Evolutionary conservation across 2,888 invertebrate species (phyloP).

Genomic region (Ectropis crepuscularia): DNA sequence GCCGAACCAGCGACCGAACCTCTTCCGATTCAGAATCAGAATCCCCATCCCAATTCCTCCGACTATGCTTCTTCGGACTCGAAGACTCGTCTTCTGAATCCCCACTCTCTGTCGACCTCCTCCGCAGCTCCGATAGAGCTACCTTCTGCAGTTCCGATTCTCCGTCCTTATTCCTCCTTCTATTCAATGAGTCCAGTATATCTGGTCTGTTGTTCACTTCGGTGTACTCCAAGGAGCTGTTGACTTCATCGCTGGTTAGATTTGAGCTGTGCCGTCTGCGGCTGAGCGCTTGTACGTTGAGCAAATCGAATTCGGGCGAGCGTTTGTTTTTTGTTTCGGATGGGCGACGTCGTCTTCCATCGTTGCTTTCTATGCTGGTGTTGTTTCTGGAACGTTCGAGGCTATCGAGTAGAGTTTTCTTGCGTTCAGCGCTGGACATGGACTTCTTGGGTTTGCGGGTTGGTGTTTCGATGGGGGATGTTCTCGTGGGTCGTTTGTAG

Average conservation of each 20-base stretch:
- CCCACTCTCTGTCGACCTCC: constrained; percentile 75
- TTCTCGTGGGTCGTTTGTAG: constrained; percentile 70
- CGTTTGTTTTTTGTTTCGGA: constrained; percentile 73
- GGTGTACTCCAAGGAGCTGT: constrained; percentile 79
- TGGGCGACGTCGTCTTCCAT: constrained; percentile 72
- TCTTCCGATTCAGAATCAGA: constrained; percentile 89
- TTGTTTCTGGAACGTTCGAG: constrained; percentile 78
- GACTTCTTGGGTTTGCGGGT: constrained; percentile 77
- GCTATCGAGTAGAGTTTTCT: constrained; percentile 77
- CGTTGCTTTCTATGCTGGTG: constrained; percentile 79
- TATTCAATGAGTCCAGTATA: constrained; percentile 72
- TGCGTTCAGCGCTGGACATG: constrained; percentile 81
- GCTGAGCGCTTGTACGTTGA: constrained; percentile 73
- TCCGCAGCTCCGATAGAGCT: constrained; percentile 70
- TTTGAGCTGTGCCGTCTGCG: constrained; percentile 79
- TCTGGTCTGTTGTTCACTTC: constrained; percentile 80
- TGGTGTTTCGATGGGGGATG: constrained; percentile 72
- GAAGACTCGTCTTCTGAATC: constrained; percentile 73
- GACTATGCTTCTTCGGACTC: constrained; percentile 69
- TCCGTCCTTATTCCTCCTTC: constrained; percentile 65
- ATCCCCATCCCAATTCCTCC: constrained; percentile 69
- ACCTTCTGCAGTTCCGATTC: constrained; percentile 73
- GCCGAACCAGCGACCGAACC: constrained; percentile 86
- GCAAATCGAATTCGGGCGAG: constrained; percentile 76
- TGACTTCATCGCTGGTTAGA: constrained; percentile 78